Conservation (phyloP, 2,888 invertebrate genomes). For the Diarsia rubi region DNA sequence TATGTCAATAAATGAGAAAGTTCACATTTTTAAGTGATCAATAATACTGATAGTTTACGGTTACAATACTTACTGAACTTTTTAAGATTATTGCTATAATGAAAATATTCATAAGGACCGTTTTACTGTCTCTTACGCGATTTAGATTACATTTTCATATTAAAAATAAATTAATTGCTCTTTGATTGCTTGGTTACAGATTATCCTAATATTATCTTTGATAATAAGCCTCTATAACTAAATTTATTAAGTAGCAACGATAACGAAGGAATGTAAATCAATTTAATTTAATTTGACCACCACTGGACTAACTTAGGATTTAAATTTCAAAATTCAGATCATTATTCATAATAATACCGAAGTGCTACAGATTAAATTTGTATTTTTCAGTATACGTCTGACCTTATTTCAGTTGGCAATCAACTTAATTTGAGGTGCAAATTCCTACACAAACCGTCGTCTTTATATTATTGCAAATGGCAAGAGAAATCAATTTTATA, state of each 20-base stretch:
- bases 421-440: slow-evolving; percentile 13
- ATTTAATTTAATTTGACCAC: slow-evolving; percentile 18
- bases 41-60: slow-evolving; percentile 56
- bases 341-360: slow-evolving; percentile 22
- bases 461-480: slow-evolving; percentile 27
- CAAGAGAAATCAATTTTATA: slow-evolving; percentile 14
- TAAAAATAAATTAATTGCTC: neutral
- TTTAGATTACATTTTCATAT: neutral
- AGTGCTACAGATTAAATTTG: slow-evolving; percentile 3
- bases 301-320: slow-evolving; percentile 20
- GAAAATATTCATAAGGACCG: neutral
- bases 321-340: slow-evolving; percentile 48
- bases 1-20: neutral
- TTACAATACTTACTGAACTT: slow-evolving; percentile 16
- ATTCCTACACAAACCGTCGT: slow-evolving; percentile 26
- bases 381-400: neutral
- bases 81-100: neutral
- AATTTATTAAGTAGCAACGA: slow-evolving; percentile 59
- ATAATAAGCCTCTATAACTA: slow-evolving; percentile 52
- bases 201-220: slow-evolving; percentile 45
- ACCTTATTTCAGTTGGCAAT: neutral
- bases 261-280: slow-evolving; percentile 59
- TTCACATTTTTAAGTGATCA: slow-evolving; percentile 9
- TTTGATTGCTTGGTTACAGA: neutral
- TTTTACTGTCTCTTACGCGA: neutral